Evolutionary conservation across 2,888 invertebrate genomes (phyloP).

Genomic region (Plebejus melissa): DNA sequence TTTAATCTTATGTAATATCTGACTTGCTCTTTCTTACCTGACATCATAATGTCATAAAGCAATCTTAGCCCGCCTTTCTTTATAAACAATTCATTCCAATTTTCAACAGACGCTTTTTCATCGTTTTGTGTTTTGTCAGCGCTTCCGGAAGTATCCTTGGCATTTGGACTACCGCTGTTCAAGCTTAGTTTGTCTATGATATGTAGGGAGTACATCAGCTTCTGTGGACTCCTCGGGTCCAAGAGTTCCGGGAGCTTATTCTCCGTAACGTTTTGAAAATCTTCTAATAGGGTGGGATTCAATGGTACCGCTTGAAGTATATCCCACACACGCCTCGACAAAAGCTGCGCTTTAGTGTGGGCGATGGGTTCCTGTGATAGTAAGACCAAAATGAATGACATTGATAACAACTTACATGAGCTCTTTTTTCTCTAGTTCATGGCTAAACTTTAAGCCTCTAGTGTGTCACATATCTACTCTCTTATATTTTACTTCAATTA

Average conservation of each 20-base stretch:
- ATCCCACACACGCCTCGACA: constrained; percentile 96
- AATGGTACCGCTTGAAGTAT: constrained; percentile 94
- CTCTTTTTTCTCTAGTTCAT: neutral
- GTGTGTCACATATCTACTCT: neutral
- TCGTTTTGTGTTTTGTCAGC: constrained; percentile 52
- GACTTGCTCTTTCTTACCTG: constrained; percentile 71
- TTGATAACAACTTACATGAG: neutral
- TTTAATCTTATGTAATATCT: neutral
- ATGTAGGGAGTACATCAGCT: constrained; percentile 96
- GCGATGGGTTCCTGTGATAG: constrained; percentile 81
- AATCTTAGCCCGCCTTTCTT: constrained; percentile 92
- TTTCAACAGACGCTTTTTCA: constrained; percentile 56
- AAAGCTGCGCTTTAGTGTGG: constrained; percentile 91
- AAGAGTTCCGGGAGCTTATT: constrained; percentile 86
- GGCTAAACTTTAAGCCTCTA: neutral
- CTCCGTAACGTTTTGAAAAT: constrained; percentile 87
- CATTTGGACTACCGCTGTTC: constrained; percentile 51
- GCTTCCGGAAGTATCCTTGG: constrained; percentile 50
- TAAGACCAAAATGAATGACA: neutral
- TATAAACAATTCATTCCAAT: constrained; percentile 90
- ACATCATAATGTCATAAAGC: constrained; percentile 95
- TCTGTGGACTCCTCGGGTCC: constrained; percentile 93
- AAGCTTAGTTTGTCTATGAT: constrained; percentile 83
- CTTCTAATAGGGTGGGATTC: constrained; percentile 90
- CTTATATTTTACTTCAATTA: neutral